Conservation (phyloP, 2,888 invertebrate genomes). For the Orchesellides sinensis region DNA sequence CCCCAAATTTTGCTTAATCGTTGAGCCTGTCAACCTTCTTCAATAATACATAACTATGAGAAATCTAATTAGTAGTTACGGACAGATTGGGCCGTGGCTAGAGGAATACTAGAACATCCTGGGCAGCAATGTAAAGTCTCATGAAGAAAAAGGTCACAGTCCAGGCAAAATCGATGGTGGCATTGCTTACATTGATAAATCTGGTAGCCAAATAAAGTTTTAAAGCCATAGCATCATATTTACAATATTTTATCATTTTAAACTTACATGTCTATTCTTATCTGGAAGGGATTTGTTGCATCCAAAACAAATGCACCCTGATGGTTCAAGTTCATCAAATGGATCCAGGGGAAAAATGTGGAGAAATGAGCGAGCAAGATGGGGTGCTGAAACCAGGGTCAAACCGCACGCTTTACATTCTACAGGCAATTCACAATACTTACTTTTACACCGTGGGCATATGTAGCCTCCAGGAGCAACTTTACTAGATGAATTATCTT, state of each 20-base stretch:
- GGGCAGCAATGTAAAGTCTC: constrained; percentile 97
- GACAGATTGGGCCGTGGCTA: too few relatives aligned
- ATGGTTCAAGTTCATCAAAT: constrained; percentile 85
- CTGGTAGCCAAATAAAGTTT: constrained; percentile 77
- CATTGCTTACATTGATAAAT: constrained; percentile 91
- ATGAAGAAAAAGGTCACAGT: constrained; percentile 97
- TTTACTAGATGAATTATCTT: constrained; percentile 64
- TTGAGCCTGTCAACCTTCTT: too few relatives aligned
- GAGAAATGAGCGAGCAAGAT: constrained; percentile 97
- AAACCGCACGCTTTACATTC: constrained; percentile 97
- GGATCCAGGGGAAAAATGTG: constrained; percentile 95
- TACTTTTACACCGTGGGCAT: constrained; percentile 97
- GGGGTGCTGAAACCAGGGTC: constrained; percentile 97
- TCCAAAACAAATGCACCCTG: constrained; percentile 75
- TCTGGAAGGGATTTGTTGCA: constrained; percentile 73
- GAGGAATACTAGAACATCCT: constrained; percentile 90
- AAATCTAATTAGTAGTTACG: too few relatives aligned
- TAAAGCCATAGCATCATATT: too few relatives aligned
- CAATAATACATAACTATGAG: too few relatives aligned
- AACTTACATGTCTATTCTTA: constrained; percentile 83
- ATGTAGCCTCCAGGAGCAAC: constrained; percentile 84
- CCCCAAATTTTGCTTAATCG: neutral
- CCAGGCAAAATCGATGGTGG: constrained; percentile 89
- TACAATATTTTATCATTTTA: neutral
- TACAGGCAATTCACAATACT: constrained; percentile 98